Base-by-base conservation (phyloP, 2,888 invertebrate species). In the Neuroscelio doddi region DNA sequence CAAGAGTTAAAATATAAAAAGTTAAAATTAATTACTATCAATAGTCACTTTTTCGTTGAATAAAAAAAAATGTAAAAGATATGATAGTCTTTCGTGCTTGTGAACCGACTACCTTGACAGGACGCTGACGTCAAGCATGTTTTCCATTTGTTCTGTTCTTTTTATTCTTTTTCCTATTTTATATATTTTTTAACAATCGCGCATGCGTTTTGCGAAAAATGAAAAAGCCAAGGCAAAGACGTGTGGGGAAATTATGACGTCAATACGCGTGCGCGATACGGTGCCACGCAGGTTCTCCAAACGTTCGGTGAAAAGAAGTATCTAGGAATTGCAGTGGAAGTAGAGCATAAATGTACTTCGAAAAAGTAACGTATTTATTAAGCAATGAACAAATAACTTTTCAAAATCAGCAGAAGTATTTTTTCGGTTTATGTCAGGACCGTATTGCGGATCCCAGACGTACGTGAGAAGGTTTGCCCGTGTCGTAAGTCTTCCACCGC, bases 401-500 rank as follows among this genome's bases (percentile, higher is more conserved):
- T 36, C 36, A 14, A 7, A 36, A 14, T 2, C 36, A 7, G 12
- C 36, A 5, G 3, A 9, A 5, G 36, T 14, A 1, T 36, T 2
- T 53, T 46, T 55, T 51, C 55, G 64, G 59, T 55, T 56, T 55
- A 24, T 53, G 46, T 64, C 49, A 61, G 65, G 65, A 61, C 50
- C 58, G 44, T 27, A 17, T 56, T 29, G 55, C 42, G 50, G 55
- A 64, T 58, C 47, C 39, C 44, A 49, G 36, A 38, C 38, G 12
- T 52, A 61, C 61, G 59, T 47, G 51, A 46, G 44, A 63, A 68
- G 56, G 62, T 65, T 63, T 63, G 38, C 63, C 46, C 61, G 61
- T 52, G 24, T 64, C 59, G 36, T 76, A 74, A 69, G 76, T 67
- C 76, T 76, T 76, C 76, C 57, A 46, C 63, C 57, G 72, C 71